A percentile compares a stretch with the other conserved stretches of the same genome.
Evolutionary conservation across 2,888 invertebrate species (phyloP).

Genomic region (Rhaphigaster nebulosa): DNA sequence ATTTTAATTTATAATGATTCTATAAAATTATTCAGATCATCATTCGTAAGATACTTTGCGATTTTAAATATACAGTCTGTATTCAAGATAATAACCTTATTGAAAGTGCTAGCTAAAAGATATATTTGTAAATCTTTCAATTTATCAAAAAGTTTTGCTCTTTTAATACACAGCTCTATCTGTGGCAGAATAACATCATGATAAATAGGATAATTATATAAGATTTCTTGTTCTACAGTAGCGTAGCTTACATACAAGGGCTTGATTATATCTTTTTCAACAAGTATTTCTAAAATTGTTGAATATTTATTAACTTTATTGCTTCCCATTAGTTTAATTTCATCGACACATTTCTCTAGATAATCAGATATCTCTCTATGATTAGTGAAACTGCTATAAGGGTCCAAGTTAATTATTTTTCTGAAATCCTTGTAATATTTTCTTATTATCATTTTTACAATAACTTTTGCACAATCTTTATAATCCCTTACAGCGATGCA

Average conservation of each 20-base stretch:
- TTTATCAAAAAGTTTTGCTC: slow-evolving; percentile 1
- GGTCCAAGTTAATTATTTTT: not conserved
- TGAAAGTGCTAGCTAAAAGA: not conserved
- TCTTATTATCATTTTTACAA: not conserved
- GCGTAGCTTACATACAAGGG: not conserved
- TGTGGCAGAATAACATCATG: not conserved
- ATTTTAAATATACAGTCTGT: slow-evolving; percentile 31
- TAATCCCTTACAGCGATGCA: not conserved
- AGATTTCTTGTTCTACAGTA: not conserved
- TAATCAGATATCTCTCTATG: not conserved
- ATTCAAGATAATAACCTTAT: not conserved
- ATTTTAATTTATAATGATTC: not conserved
- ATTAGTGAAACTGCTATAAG: not conserved
- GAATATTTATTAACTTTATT: not conserved
- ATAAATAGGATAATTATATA: slow-evolving; percentile 30
- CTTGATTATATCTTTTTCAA: not conserved
- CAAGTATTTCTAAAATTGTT: not conserved
- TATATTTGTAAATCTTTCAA: not conserved
- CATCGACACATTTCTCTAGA: not conserved
- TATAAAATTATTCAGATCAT: slow-evolving; percentile 30
- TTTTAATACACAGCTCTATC: not conserved
- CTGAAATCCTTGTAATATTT: slow-evolving; percentile 3
- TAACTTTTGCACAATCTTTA: slow-evolving; percentile 25
- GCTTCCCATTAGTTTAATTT: not conserved
- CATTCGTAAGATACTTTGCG: not conserved